Evolutionary conservation across 2,888 invertebrate species (phyloP), one percentile per base, ranked within the genome.

Genomic region (Gandaritis pyraliata): DNA sequence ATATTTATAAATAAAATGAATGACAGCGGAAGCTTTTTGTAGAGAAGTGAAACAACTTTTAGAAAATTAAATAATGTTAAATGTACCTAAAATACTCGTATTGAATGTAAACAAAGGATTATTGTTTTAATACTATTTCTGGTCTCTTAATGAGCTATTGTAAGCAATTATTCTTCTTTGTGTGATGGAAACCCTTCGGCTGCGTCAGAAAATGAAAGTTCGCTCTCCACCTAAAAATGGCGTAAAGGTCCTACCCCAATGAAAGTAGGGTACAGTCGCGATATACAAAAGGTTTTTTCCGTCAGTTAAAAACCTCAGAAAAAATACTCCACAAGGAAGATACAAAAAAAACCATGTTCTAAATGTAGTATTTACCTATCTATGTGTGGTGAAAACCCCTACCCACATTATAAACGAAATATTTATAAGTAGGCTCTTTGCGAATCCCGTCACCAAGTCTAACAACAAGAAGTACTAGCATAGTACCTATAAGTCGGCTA

Each of bases 211-310:
- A 23, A 23, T 23, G 43, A 43, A 33, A 33, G 10, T 33, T 33
- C 8, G 33, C 3, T 2, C 33, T 33, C 33, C n/a, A 29, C 29
- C 13, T 41, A 15, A 18, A 8, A 13, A 13, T 13, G 29, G 23
- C 1, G 10, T 5, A 29, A 30, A 33, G 52, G 43, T 43, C 16
- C 33, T 54, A 54, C 45, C 54, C 45, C 54, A 45, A 46, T 18
- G 13, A 29, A 29, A 8, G 30, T 30, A 33, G 6, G 23, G 23
- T 23, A 23, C 30, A 36, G 13, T 54, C 33, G 33, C 13, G 30
- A 30, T 47, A 29, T 29, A 41, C 43, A 43, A 16, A 43, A 16
- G 41, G 41, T 7, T 13, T 6, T 41, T 41, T 43, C 3, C 4
- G 7, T 3, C 10, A 16, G 2, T 43, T 16, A 43, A 16, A 11